Percentiles rank a stretch among this genome's conserved stretches.
Evolutionary conservation across 2,888 invertebrate genomes (phyloP).

Genomic region (Drosophila antonietae): DNA sequence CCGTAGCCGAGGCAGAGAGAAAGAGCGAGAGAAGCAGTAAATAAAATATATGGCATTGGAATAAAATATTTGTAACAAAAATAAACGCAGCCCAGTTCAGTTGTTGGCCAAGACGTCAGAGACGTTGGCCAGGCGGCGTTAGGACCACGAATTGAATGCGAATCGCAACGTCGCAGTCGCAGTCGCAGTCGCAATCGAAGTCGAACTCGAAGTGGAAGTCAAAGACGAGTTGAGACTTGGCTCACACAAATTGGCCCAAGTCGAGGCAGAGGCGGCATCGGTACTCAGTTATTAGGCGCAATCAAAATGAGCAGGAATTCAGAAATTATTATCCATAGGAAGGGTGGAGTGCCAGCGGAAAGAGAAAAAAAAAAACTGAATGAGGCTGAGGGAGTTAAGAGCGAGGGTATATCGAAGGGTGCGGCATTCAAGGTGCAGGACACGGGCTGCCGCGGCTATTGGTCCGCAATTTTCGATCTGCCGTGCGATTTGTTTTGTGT

Average conservation of each 20-base stretch:
- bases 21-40: constrained; percentile 44
- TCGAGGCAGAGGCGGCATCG: constrained; percentile 70
- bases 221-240: constrained; percentile 10
- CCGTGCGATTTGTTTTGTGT: constrained; percentile 75
- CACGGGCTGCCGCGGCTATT: constrained; percentile 47
- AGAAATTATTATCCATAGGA: constrained; percentile 77
- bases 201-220: constrained; percentile 13
- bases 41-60: constrained; percentile 82
- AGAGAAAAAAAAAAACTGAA: background rate
- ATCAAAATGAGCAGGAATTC: constrained; percentile 81
- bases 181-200: constrained; percentile 9
- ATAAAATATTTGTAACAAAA: constrained; percentile 82
- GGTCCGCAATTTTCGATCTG: constrained; percentile 72
- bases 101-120: constrained; percentile 37
- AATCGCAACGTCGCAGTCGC: constrained; percentile 8
- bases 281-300: constrained; percentile 81
- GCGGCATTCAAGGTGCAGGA: constrained; percentile 46
- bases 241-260: constrained; percentile 49
- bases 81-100: constrained; percentile 60
- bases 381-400: background rate
- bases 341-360: constrained; percentile 18
- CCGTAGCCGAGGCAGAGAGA: constrained; percentile 12
- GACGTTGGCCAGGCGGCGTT: constrained; percentile 42
- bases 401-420: constrained; percentile 7
- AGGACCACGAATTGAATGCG: constrained; percentile 26